phyloP scores from a whole-genome alignment of 2,113 vertebrate species.

The Gymnarchus niloticus region DNA sequence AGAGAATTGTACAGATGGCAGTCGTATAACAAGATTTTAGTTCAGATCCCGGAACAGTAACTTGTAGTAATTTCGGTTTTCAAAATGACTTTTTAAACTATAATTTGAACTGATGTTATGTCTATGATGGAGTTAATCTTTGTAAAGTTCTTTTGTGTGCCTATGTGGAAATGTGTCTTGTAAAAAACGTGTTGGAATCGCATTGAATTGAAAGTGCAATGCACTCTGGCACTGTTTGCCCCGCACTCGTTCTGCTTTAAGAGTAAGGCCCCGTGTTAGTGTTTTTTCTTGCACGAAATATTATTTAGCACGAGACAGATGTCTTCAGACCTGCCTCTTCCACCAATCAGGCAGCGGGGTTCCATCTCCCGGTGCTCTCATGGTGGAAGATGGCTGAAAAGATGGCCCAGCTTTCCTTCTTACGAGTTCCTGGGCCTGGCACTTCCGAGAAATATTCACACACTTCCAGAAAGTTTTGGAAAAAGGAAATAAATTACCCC shows the following conservation, averaged over 20 bases:
- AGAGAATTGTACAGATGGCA: slow-evolving; percentile 32
- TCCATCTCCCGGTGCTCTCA: not conserved
- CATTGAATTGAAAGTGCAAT: not conserved
- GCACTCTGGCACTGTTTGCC: not conserved
- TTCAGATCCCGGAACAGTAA: not conserved
- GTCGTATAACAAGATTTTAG: not conserved
- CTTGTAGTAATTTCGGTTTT: too few relatives aligned
- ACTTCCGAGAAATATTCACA: not conserved
- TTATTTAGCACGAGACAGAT: too few relatives aligned
- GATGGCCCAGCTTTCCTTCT: not conserved
- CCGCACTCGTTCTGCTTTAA: not conserved
- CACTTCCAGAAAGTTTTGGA: not conserved
- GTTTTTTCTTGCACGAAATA: not conserved
- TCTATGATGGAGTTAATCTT: not conserved
- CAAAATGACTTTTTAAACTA: not conserved
- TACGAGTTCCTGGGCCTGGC: not conserved
- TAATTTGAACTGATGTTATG: not conserved
- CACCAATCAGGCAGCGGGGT: not conserved
- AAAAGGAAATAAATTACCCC: not conserved
- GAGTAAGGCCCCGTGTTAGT: not conserved
- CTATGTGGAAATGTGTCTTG: not conserved
- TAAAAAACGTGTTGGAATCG: not conserved
- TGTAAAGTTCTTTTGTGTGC: not conserved
- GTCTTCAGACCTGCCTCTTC: not conserved
- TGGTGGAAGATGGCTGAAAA: not conserved